Base-by-base conservation (phyloP, 1,140 invertebrate species). In the Oryzaephilus surinamensis region DNA sequence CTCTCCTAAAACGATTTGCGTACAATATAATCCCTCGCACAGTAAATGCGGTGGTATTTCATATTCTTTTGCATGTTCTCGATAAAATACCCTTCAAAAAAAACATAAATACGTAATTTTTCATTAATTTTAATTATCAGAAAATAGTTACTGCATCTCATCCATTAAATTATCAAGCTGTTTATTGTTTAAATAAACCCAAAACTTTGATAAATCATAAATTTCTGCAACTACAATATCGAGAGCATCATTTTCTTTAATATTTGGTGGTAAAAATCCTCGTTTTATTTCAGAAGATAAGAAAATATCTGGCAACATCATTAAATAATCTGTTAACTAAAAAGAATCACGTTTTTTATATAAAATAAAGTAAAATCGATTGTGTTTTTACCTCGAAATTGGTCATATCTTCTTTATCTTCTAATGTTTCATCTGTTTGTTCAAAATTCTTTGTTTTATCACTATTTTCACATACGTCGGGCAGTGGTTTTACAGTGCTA, bases 201-300 rank as follows among this genome's bases (percentile, higher is more conserved):
- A 57, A 43, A 57, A 57, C 47, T 57, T 57, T 6, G 51, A 53
- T 20, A 43, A 33, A 38, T 57, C 55, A 38, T 54, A 55, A 17
- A 57, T 37, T 32, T 57, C 55, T 1, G 38, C 46, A 4, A 57
- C 45, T 3, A 35, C 31, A 16, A 55, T 36, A 38, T 55, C 52
- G 4, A 57, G 33, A 20, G 16, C 32, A 38, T 48, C 43, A 15
- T 33, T 32, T 1, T 36, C 38, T 34, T 36, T 30, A 1, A 37
- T 38, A 12, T 32, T 26, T 4, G 42, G 36, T 14, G 51, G 6
- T 41, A 51, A 50, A 24, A 45, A 39, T 13, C 43, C 35, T 6
- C 39, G 50, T 11, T 55, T 51, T 24, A 46, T 41, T 8, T 45
- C 35, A 4, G 24, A 27, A 8, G 19, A 17, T 19, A 7, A n/a